Evolutionary conservation across 2,797 vertebrate species (phyloP), one percentile per base, ranked within the genome.

Genomic region (Merluccius polli): DNA sequence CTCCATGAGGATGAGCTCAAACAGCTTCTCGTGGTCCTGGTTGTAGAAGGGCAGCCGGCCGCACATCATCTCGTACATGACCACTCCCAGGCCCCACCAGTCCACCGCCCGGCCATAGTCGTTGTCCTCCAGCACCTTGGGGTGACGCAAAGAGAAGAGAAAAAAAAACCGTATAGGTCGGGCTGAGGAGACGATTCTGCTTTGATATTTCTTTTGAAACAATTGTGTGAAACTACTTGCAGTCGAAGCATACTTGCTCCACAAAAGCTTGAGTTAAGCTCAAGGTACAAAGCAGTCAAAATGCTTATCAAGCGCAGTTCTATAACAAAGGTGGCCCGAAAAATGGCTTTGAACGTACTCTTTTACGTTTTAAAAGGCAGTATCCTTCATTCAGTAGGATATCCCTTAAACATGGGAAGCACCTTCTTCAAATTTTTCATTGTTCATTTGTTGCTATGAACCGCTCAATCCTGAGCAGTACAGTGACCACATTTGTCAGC

Each of bases 21-120:
- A 98, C 80, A 99, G 94, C 87, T 97, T 98, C 94, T 99, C 97
- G 0, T 98, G 97, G 93, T 99, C 97, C 90, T 98, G 97, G 89
- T 97, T 98, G 93, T 98, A 98, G 93, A 98, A 98, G 70, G 97
- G 97, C 82, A 98, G 95, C 8, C 97, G 93, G 73, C 97, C 97
- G 3, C 97, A 99, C 96, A 98, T 95, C 97, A 98, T 98, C 93
- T 98, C 97, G 5, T 99, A 99, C 97, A 98, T 98, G 83, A 98
- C 97, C 78, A 98, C 96, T 29, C 97, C 97, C 76, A 98, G 94
- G 73, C 97, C 97, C 97, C 97, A 98, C 97, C 97, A 99, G 92
- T 98, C 97, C 88, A 98, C 97, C 0, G 97, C 96, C 12, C 96
- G 95, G 76, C 97, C 96, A 0, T 98, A 98, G 90, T 98, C 97